These are phyloP conservation scores for Aphodius sticticus DNA, from an alignment of 2,888 invertebrate species.

Conservation along the genomic window DNA sequence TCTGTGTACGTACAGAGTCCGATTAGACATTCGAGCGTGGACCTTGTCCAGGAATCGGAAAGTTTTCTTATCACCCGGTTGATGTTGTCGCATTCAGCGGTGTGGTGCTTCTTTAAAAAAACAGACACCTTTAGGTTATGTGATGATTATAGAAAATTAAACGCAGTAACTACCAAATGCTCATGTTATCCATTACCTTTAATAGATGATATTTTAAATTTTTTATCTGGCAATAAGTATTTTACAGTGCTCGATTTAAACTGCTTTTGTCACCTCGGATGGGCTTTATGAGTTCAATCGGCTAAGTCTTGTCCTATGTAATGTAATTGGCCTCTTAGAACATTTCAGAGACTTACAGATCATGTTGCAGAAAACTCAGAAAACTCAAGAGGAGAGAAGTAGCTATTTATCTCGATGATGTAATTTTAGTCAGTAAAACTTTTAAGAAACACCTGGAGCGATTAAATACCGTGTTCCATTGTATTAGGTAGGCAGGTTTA, in stretches of 20 bases:
- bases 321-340: slow-evolving; percentile 43
- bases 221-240: background rate
- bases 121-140: background rate
- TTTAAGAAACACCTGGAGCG: slow-evolving; percentile 19
- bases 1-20: too few species aligned
- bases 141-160: slow-evolving; percentile 23
- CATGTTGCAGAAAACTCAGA: slow-evolving; percentile 41
- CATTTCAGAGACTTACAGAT: slow-evolving; percentile 43
- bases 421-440: slow-evolving; percentile 33
- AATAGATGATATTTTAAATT: slow-evolving; percentile 41
- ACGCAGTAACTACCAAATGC: slow-evolving; percentile 21
- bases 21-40: too few species aligned
- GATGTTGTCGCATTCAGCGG: too few species aligned
- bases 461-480: slow-evolving; percentile 19
- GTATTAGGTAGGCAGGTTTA: slow-evolving; percentile 21
- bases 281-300: slow-evolving; percentile 44
- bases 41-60: too few species aligned
- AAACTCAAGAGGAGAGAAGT: slow-evolving; percentile 42
- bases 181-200: slow-evolving; percentile 32
- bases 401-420: slow-evolving; percentile 44
- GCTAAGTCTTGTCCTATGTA: slow-evolving; percentile 44
- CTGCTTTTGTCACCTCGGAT: slow-evolving; percentile 42
- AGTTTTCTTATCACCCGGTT: too few species aligned
- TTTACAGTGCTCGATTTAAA: slow-evolving; percentile 44
- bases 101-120: background rate